Evolutionary conservation across 2,888 invertebrate species (phyloP).

Genomic region (Troilus luridus): DNA sequence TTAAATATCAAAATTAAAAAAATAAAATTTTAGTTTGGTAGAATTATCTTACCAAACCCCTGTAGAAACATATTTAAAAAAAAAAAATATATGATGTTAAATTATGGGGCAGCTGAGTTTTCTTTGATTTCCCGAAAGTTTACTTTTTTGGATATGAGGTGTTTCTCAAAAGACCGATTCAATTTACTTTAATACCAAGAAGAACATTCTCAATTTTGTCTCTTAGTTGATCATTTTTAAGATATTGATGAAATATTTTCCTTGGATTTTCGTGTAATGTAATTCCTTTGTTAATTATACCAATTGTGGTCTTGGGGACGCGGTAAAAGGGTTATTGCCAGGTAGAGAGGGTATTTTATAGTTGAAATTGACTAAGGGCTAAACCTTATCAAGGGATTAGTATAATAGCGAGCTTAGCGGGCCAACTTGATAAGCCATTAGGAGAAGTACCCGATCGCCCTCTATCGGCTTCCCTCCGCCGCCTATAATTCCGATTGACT

Average conservation of each 20-base stretch:
- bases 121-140: too few species aligned
- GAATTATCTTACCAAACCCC: too few species aligned
- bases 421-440: slow-evolving; percentile 43
- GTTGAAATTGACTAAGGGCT: slow-evolving; percentile 45
- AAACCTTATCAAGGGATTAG: slow-evolving; percentile 55
- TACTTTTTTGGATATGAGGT: too few species aligned
- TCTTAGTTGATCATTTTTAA: too few species aligned
- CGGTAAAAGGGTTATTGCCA: background rate
- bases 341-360: slow-evolving; percentile 21
- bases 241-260: background rate
- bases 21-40: too few species aligned
- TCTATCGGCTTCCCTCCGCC: background rate
- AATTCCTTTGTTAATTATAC: background rate
- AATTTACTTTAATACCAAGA: too few species aligned
- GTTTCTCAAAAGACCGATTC: too few species aligned
- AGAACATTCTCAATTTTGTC: too few species aligned
- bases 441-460: slow-evolving; percentile 44
- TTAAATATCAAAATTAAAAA: too few species aligned
- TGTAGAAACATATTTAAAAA: too few species aligned
- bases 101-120: too few species aligned
- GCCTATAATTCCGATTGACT: slow-evolving; percentile 27
- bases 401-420: slow-evolving; percentile 45
- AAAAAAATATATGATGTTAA: too few species aligned
- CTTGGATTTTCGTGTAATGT: background rate
- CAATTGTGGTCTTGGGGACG: background rate